Conservation (phyloP, 2,797 vertebrate species). For the Sarcophilus harrisii region DNA sequence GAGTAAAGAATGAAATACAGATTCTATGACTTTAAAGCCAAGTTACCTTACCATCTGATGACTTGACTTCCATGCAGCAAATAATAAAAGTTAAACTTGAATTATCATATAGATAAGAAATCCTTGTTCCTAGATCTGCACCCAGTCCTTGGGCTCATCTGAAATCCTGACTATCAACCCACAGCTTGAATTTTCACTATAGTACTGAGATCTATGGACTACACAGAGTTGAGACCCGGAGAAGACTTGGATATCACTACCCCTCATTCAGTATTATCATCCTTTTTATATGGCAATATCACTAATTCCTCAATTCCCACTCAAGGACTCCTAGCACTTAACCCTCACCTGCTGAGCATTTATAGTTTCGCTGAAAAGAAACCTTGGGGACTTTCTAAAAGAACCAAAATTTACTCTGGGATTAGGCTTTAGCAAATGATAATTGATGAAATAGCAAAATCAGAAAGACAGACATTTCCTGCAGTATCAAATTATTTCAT, state of each 20-base stretch:
- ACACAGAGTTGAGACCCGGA: neutral
- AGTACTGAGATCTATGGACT: neutral
- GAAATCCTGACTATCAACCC: neutral
- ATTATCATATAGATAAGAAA: neutral
- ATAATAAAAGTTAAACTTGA: neutral
- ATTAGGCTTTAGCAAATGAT: neutral
- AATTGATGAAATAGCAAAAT: neutral
- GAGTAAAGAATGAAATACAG: neutral
- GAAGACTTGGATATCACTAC: neutral
- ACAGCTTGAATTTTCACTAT: neutral
- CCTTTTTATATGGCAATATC: neutral
- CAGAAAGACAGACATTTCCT: neutral
- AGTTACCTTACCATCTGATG: neutral
- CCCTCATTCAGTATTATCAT: neutral
- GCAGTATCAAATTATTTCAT: neutral
- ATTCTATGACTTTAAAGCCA: neutral
- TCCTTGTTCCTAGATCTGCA: neutral
- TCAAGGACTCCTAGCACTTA: neutral
- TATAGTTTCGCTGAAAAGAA: neutral
- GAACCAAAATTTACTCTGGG: neutral
- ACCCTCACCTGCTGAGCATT: neutral
- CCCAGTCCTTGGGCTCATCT: neutral
- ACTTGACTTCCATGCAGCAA: neutral
- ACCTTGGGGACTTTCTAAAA: neutral
- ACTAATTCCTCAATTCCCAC: neutral